phyloP scores from a whole-genome alignment of 35 echinoderm and acorn worm genomes.

The Heliocidaris tuberculata region DNA sequence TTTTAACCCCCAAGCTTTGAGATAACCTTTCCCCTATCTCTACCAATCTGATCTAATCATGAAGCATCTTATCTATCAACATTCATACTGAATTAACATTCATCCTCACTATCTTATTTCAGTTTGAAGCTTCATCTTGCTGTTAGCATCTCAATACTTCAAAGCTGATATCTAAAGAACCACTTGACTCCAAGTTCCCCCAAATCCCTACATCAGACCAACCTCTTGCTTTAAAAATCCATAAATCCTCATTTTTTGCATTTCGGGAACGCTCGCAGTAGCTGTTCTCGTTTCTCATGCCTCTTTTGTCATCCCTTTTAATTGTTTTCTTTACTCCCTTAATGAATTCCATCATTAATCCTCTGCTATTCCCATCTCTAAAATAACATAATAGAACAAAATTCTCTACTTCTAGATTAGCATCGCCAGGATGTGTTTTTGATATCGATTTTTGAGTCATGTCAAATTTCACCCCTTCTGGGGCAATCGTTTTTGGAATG shows the following conservation, averaged over 20 bases:
- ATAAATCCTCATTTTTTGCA: neutral
- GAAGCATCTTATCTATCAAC: too few relatives aligned
- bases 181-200: neutral
- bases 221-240: neutral
- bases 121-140: neutral
- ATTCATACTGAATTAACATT: too few relatives aligned
- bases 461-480: neutral
- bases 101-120: neutral
- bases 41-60: neutral
- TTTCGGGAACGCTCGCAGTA: neutral
- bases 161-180: neutral
- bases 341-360: neutral
- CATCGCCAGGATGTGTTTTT: neutral
- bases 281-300: neutral
- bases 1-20: neutral
- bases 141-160: neutral
- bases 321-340: neutral
- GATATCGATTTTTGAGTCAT: neutral
- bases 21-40: neutral
- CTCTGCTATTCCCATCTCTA: neutral
- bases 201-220: neutral
- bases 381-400: neutral
- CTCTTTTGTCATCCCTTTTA: neutral
- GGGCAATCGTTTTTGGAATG: neutral
- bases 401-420: neutral